Evolutionary conservation across 2,888 invertebrate genomes (phyloP), one percentile per base, ranked within the genome.

Genomic region (Aricia artaxerxes): DNA sequence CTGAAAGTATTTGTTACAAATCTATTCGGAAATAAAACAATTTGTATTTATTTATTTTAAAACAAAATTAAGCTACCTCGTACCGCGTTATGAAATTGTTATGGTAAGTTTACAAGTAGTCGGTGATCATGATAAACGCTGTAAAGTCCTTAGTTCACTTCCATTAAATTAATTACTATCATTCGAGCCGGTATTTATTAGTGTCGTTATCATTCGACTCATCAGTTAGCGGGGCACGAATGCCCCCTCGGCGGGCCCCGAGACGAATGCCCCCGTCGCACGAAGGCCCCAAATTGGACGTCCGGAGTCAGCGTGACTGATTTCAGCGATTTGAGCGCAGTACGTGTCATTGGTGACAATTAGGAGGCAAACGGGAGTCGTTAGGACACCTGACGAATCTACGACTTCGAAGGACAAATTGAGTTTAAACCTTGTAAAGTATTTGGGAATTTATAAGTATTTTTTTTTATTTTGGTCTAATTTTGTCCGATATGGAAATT

Each of bases 191-290:
- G 90, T 89, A 93, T 93, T 94, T 94, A 94, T 94, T 94, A 94
- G 91, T 88, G 90, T 92, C 93, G 93, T 94, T 94, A 94, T 94
- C 94, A 92, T 93, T 93, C 93, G 92, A 93, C 92, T 93, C 92
- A 94, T 94, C 94, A 92, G n/a, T 57, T 57, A 57, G 24, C 35
- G 89, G 87, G 69, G 69, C 35, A 38, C 31, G 31, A 38, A 72
- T 57, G 57, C 57, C 57, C 57, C 57, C 57, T 57, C 75, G 24
- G 77, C 40, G 53, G 75, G 76, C 69, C 75, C 81, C 84, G 88
- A 91, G 92, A 92, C 91, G 87, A 90, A 92, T 91, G 90, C 87
- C 85, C 61, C 16, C 35, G 73, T 31, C 35, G 77, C 49, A 57
- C 57, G 77, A 31, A 77, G 61, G 61, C 77, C 77, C 38, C 77